phyloP scores from a whole-genome alignment of 2,113 vertebrate genomes.

The Phaetusa simplex region DNA sequence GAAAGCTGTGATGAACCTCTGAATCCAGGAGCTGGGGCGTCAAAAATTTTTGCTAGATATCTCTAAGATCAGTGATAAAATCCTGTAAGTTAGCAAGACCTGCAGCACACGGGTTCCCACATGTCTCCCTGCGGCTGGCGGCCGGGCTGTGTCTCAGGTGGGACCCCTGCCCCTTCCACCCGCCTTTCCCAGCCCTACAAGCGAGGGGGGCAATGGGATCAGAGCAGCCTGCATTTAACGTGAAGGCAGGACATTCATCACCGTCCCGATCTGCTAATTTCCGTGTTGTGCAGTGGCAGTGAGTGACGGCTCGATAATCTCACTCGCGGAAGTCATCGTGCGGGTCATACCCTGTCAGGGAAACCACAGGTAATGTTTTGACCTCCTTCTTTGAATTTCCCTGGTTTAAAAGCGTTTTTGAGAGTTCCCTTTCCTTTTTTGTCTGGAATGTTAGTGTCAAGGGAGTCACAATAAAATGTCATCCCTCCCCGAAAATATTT shows the following conservation, averaged over 20 bases:
- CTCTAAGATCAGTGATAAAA: neutral
- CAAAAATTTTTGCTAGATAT: neutral
- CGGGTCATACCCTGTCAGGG: neutral
- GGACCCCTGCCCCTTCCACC: neutral
- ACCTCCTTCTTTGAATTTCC: neutral
- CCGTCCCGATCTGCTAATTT: neutral
- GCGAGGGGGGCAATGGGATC: neutral
- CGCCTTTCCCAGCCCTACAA: neutral
- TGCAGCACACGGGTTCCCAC: accelerated
- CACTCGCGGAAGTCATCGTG: accelerated
- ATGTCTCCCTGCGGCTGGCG: neutral
- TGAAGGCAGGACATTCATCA: neutral
- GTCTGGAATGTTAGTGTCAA: neutral
- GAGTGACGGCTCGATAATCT: neutral
- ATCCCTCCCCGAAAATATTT: neutral
- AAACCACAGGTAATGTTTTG: neutral
- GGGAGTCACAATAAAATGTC: neutral
- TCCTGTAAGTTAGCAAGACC: neutral
- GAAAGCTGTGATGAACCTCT: neutral
- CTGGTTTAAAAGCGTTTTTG: neutral
- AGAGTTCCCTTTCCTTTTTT: neutral
- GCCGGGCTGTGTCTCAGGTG: neutral
- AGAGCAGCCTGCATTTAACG: accelerated
- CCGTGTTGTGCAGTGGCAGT: neutral
- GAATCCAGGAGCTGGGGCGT: neutral